phyloP scores from a whole-genome alignment of 2,113 vertebrate genomes.

The Felis chaus region DNA sequence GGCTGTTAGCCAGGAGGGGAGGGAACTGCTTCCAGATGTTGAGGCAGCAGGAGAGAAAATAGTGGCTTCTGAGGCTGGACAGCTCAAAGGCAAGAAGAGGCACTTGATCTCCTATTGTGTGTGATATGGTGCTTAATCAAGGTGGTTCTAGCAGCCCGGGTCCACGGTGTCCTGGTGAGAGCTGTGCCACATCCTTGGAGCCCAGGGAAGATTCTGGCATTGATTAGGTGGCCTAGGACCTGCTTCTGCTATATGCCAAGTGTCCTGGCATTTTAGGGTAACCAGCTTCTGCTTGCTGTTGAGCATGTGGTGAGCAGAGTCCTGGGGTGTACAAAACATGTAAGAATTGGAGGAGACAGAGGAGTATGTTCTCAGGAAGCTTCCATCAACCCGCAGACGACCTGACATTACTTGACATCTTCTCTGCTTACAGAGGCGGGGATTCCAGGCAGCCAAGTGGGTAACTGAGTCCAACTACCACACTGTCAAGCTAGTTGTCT shows the following conservation, averaged over 20 bases:
- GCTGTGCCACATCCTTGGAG: neutral
- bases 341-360: no score
- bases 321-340: neutral
- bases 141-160: neutral
- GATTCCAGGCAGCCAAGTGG: neutral
- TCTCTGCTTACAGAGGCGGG: neutral
- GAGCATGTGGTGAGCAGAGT: neutral
- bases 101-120: neutral
- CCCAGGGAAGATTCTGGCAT: neutral
- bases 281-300: neutral
- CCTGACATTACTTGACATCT: neutral
- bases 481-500: no score
- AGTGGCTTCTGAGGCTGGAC: neutral
- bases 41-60: neutral
- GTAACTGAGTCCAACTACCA: neutral
- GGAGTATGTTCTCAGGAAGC: neutral
- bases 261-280: neutral
- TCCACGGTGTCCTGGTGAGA: neutral
- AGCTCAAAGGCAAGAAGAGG: neutral
- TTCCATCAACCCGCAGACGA: neutral
- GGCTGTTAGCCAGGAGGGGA: conserved; percentile 38
- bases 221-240: neutral
- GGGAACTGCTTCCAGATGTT: conserved; percentile 76
- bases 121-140: neutral
- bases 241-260: neutral